phyloP scores from a whole-genome alignment of 1,140 invertebrate genomes.

The Bombus confusus region DNA sequence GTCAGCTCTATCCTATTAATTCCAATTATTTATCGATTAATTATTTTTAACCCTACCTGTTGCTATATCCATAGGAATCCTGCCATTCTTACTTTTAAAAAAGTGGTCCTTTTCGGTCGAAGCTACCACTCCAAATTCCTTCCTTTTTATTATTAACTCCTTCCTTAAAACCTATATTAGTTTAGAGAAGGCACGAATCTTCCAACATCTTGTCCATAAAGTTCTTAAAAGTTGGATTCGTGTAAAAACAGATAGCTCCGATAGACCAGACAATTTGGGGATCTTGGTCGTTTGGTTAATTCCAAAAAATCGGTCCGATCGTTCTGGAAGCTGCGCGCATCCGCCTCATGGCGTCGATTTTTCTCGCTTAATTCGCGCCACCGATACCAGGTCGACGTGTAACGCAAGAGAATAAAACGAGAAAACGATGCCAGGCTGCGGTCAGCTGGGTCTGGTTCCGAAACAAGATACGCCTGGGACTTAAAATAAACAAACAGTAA shows the following conservation, averaged over 20 bases:
- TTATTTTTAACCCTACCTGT: conserved; percentile 5
- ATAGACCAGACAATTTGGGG: neutral
- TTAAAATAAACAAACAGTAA: conserved; percentile 78
- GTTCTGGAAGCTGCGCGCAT: conserved; percentile 1
- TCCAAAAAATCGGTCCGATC: neutral
- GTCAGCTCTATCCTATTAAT: neutral
- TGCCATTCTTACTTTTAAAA: no score
- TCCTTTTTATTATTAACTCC: no score
- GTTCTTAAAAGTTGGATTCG: neutral
- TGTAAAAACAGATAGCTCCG: neutral
- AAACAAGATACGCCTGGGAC: conserved; percentile 82
- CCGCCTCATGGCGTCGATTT: conserved; percentile 21
- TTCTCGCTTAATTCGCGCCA: conserved; percentile 58
- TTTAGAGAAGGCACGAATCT: neutral
- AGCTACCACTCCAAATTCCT: neutral
- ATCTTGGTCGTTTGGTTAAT: neutral
- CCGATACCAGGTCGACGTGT: conserved; percentile 28
- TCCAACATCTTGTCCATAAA: neutral
- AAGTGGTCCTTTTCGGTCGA: no score
- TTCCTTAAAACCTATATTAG: neutral
- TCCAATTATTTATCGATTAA: neutral
- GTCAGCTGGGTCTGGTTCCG: conserved; percentile 78
- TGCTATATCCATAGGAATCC: neutral
- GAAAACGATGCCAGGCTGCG: conserved; percentile 80
- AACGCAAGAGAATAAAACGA: conserved; percentile 72